A percentile compares a stretch with the other conserved stretches of the same genome.
Conservation (phyloP, 2,797 vertebrate species). For the Urosaurus nigricauda region DNA sequence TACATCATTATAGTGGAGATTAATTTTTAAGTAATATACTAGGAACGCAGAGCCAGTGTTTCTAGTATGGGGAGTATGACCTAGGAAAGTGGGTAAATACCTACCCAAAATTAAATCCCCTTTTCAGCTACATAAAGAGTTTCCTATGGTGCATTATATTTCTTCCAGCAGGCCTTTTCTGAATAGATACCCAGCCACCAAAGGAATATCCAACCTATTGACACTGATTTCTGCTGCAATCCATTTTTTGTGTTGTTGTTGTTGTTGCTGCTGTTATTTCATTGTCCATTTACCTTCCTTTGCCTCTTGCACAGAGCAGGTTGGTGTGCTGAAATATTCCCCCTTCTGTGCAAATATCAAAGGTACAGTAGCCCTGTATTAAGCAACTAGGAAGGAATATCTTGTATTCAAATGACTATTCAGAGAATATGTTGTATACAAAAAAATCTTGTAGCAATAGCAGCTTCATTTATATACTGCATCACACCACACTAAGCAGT, state of each 20-base stretch:
- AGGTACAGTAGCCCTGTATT: not conserved
- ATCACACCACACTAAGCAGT: no score
- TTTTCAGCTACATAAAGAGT: not conserved
- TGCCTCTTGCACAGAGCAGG: not conserved
- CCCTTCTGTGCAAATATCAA: not conserved
- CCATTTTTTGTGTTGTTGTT: no score
- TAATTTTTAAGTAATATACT: not conserved
- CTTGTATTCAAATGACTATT: not conserved
- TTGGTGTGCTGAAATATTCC: not conserved
- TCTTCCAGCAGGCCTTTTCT: no score
- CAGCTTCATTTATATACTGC: no score
- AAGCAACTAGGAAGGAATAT: not conserved
- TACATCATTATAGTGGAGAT: not conserved
- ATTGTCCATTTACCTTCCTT: not conserved
- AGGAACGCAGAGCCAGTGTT: not conserved
- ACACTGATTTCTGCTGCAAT: no score
- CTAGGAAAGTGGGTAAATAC: not conserved
- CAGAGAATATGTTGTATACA: not conserved
- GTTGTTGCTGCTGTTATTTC: no score
- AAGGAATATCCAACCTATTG: no score
- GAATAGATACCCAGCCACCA: no score
- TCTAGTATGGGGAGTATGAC: not conserved
- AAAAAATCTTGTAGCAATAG: not conserved
- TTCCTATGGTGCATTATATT: not conserved
- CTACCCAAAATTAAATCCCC: not conserved